Conservation (phyloP, 2,888 invertebrate species). For the Catocala sponsa region DNA sequence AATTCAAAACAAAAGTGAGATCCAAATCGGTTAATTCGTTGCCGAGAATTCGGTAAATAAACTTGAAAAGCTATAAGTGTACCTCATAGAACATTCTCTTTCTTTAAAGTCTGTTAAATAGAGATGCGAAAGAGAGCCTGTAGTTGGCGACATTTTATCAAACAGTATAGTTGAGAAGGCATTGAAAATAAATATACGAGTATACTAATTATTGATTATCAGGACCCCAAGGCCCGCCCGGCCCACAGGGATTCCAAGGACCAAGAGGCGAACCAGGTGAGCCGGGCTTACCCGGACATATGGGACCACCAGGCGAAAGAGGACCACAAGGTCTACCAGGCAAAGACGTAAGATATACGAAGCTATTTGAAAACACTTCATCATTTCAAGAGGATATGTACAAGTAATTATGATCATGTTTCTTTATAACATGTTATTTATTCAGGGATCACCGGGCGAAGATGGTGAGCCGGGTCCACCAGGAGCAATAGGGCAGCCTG, state of each 20-base stretch:
- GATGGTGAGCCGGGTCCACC: constrained; percentile 93
- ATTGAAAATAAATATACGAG: no score
- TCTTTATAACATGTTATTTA: neutral
- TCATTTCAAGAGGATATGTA: no score
- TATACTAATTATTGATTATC: neutral
- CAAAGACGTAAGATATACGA: constrained; percentile 89
- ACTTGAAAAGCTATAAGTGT: no score
- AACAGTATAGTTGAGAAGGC: no score
- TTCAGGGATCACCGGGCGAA: constrained; percentile 92
- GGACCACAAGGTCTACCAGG: constrained; percentile 92
- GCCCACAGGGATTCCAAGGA: constrained; percentile 95
- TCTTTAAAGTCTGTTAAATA: no score
- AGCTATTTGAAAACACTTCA: neutral
- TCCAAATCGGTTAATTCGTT: no score
- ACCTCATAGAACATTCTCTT: no score
- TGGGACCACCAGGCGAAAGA: constrained; percentile 90
- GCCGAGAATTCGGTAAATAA: no score
- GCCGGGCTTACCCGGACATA: constrained; percentile 89
- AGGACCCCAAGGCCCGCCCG: constrained; percentile 85
- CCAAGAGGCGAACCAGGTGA: constrained; percentile 94
- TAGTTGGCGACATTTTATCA: no score
- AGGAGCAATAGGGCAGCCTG: constrained; percentile 91
- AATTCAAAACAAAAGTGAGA: no score
- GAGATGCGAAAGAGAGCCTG: no score
- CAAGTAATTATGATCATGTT: no score